Base-by-base conservation (phyloP, 2,113 vertebrate species). In the Cynocephalus volans region DNA sequence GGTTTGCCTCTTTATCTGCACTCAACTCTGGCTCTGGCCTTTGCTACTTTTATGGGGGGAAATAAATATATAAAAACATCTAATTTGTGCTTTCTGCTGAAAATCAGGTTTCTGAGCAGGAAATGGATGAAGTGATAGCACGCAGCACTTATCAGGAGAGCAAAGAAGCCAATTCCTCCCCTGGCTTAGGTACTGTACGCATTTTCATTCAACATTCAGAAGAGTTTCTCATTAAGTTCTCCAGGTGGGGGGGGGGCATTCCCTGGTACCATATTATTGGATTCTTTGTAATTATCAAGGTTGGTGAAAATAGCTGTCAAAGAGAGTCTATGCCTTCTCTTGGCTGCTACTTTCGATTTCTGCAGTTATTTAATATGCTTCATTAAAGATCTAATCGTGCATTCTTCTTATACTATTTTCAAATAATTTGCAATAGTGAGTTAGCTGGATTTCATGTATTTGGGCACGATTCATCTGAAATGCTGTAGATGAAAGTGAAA, bases 81-180 rank as follows among this genome's bases (percentile, higher is more conserved):
- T 98, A 92, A 97, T 93, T 86, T 97, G 36, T 97, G 69, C 96
- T 95, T 97, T 97, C 84, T 87, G 21, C 86, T 86, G 87, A 72
- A 67, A 96, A 90, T 65, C 86, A 99, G 99, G 99, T 99, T 95
- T 99, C 99, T 0, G 99, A 99, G 96, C 99, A 99, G 98, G 99
- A 99, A 98, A 99, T 99, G 99, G 99, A 99, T 97, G 99, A 99
- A 87, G 98, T 99, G 8, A 99, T 99, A 0, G 97, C 99, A 48
- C 99, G 99, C 92, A 99, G 99, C 75, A 99, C 99, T 56, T 99
- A 99, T 62, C 99, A 99, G 94, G 99, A 99, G 65, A 99, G 98
- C 98, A 99, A 98, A 98, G 99, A 99, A 4, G 93, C 98, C 93
- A 97, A 76, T 76, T 98, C 99, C 1, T 98, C 98, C 88, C 99